These are phyloP conservation scores for Sesia apiformis DNA, from an alignment of 2,888 invertebrate genomes.

Conservation along the genomic window DNA sequence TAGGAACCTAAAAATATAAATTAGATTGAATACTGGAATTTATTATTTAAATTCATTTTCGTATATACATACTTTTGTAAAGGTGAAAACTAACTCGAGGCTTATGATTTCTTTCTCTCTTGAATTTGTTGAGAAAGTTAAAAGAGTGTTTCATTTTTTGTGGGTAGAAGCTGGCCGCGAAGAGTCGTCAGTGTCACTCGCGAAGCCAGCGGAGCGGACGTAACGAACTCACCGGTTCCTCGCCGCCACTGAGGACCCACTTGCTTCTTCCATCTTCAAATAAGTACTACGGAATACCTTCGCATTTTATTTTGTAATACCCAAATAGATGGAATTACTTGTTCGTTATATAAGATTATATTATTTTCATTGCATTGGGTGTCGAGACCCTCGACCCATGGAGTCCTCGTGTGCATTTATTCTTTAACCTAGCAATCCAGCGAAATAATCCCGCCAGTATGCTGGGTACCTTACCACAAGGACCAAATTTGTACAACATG, in stretches of 20 bases:
- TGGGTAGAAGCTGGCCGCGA: constrained; percentile 49
- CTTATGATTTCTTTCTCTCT: constrained; percentile 7
- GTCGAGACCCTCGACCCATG: no score
- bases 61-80: background rate
- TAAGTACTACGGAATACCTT: background rate
- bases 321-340: no score
- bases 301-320: no score
- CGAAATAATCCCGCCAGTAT: no score
- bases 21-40: no score
- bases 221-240: constrained; percentile 45
- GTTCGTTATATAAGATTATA: no score
- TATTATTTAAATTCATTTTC: background rate
- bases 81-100: constrained; percentile 3
- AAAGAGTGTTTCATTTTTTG: constrained; percentile 54
- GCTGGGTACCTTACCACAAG: no score
- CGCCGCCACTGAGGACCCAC: background rate
- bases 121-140: constrained; percentile 33
- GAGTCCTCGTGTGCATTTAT: no score
- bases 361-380: no score
- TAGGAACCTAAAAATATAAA: no score
- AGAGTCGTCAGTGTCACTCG: constrained; percentile 61
- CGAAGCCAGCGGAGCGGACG: constrained; percentile 51
- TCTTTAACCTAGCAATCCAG: no score
- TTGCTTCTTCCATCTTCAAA: background rate
- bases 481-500: no score